Conservation (phyloP, 2,797 vertebrate species). For the Calcarius lapponicus region DNA sequence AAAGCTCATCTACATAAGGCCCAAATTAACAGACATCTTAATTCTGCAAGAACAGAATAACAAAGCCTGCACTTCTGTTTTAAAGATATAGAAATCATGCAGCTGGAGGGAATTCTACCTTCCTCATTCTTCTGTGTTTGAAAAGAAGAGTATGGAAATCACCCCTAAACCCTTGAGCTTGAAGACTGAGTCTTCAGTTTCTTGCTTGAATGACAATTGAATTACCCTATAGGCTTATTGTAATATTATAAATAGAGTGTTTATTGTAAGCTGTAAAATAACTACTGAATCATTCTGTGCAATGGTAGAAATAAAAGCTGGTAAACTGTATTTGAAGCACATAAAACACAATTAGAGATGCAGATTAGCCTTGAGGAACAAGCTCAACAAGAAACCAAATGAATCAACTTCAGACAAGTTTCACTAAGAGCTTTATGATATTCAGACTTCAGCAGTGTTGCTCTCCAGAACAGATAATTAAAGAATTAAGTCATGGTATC, state of each 20-base stretch:
- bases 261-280: background rate
- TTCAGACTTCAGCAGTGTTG: background rate
- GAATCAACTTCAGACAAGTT: background rate
- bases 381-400: background rate
- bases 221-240: background rate
- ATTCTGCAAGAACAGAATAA: background rate
- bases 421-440: background rate
- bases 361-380: background rate
- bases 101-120: background rate
- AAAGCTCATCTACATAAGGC: background rate
- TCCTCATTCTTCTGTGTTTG: background rate
- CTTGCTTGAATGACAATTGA: background rate
- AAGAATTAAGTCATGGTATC: background rate
- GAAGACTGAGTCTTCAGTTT: background rate
- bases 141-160: background rate
- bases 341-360: conserved; percentile 8
- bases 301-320: background rate
- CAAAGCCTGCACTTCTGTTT: background rate
- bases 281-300: background rate
- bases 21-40: background rate
- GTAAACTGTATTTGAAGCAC: background rate
- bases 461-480: background rate
- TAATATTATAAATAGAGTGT: background rate
- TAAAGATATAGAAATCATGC: background rate
- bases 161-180: background rate